Evolutionary conservation across 37 sponge, comb jelly and placozoan genomes (phyloP).

Genomic region (Halisarca cf. caerulea): DNA sequence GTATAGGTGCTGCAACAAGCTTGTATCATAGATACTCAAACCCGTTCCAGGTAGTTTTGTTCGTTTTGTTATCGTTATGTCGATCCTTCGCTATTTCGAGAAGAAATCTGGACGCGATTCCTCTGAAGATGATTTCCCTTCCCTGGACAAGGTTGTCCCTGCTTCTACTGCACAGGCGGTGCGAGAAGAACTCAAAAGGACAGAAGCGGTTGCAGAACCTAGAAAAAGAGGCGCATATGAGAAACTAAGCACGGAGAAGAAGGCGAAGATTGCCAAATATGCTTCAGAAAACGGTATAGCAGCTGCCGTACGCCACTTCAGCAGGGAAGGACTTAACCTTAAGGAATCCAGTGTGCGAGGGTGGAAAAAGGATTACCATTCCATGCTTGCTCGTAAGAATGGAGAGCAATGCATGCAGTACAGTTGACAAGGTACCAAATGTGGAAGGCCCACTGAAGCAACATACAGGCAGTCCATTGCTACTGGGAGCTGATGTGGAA

Average conservation of each 20-base stretch:
- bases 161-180: background rate
- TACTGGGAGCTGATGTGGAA: background rate
- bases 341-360: conserved; percentile 14
- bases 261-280: conserved; percentile 11
- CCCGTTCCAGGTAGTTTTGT: no score
- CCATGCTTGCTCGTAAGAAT: background rate
- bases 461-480: background rate
- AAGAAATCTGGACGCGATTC: background rate
- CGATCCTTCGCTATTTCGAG: background rate
- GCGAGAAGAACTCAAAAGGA: background rate
- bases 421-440: background rate
- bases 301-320: background rate
- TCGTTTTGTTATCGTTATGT: background rate
- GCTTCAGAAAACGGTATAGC: background rate
- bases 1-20: no score
- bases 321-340: background rate
- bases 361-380: background rate
- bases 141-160: conserved; percentile 4
- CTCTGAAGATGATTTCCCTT: background rate
- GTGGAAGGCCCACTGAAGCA: background rate
- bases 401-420: no score
- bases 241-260: background rate
- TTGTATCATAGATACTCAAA: no score
- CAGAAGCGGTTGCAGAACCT: background rate
- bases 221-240: background rate